A percentile compares a stretch with the other conserved stretches of the same genome.
phyloP scores from a whole-genome alignment of 1,140 invertebrate species.

The Phthorimaea operculella region DNA sequence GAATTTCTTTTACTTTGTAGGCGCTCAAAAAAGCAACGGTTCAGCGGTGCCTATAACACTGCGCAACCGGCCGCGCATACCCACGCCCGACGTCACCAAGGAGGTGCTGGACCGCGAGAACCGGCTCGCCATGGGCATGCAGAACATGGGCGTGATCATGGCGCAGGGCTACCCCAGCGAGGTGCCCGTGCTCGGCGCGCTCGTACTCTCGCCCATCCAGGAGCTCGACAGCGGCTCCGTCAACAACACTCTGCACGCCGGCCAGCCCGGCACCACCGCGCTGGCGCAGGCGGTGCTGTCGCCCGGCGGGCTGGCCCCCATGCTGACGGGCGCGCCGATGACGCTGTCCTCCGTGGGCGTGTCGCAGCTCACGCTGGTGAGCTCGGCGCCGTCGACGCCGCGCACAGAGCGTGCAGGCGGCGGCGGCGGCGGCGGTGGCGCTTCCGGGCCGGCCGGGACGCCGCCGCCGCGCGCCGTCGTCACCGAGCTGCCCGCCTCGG shows the following conservation, averaged over 20 bases:
- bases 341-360: slow-evolving; percentile 58
- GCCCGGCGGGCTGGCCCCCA: slow-evolving; percentile 70
- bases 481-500: slow-evolving; percentile 40
- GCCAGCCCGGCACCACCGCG: slow-evolving; percentile 75
- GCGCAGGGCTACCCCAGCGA: slow-evolving; percentile 73
- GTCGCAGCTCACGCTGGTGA: slow-evolving; percentile 56
- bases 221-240: slow-evolving; percentile 77
- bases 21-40: slow-evolving; percentile 76
- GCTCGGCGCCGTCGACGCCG: slow-evolving; percentile 56
- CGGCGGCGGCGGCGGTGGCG: slow-evolving; percentile 27
- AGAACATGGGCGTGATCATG: slow-evolving; percentile 73
- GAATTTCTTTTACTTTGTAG: slow-evolving; percentile 36
- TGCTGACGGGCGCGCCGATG: slow-evolving; percentile 69
- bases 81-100: slow-evolving; percentile 86
- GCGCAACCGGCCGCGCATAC: slow-evolving; percentile 83
- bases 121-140: slow-evolving; percentile 66
- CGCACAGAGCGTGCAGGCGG: slow-evolving; percentile 33
- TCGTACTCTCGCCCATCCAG: slow-evolving; percentile 82
- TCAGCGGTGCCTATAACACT: slow-evolving; percentile 72
- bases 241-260: slow-evolving; percentile 75
- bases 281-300: slow-evolving; percentile 77
- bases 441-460: slow-evolving; percentile 14
- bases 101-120: slow-evolving; percentile 78
- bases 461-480: slow-evolving; percentile 39
- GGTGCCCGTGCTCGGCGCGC: slow-evolving; percentile 77